phyloP scores from a whole-genome alignment of 1,140 invertebrate species.

The Myzus persicae region DNA sequence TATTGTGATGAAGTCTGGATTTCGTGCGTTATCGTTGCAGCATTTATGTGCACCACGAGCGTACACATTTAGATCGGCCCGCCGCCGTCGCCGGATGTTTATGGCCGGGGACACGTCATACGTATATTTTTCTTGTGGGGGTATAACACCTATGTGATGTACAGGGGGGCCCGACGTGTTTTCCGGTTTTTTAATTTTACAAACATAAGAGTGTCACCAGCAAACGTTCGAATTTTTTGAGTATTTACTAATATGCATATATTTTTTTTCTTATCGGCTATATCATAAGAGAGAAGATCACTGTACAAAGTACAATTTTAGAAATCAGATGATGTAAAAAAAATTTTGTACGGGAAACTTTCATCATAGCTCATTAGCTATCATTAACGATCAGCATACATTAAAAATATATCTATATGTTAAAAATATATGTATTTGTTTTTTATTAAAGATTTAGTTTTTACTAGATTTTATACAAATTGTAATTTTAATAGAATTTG shows the following conservation, averaged over 20 bases:
- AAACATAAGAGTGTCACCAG: background rate
- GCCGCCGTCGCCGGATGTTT: constrained; percentile 14
- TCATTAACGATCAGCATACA: too few relatives aligned
- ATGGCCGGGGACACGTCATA: background rate
- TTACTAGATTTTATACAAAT: too few relatives aligned
- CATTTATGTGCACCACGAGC: background rate
- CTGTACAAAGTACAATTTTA: background rate
- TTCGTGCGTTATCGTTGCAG: background rate
- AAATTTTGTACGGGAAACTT: background rate
- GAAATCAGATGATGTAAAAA: background rate
- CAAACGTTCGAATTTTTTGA: too few relatives aligned
- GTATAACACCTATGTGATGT: background rate
- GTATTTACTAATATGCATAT: too few relatives aligned
- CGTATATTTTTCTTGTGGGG: background rate
- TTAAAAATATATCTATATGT: too few relatives aligned
- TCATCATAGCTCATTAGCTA: background rate
- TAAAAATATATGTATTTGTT: too few relatives aligned
- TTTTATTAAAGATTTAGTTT: too few relatives aligned
- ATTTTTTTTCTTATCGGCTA: too few relatives aligned
- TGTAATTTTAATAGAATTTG: background rate
- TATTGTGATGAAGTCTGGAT: background rate
- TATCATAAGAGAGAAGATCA: too few relatives aligned
- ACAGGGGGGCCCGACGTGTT: background rate
- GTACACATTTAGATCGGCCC: background rate
- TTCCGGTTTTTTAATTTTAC: background rate